Percentiles rank a stretch among this genome's conserved stretches.
These are phyloP conservation scores for Rhagonycha fulva DNA, from an alignment of 2,888 invertebrate species.

Conservation along the genomic window DNA sequence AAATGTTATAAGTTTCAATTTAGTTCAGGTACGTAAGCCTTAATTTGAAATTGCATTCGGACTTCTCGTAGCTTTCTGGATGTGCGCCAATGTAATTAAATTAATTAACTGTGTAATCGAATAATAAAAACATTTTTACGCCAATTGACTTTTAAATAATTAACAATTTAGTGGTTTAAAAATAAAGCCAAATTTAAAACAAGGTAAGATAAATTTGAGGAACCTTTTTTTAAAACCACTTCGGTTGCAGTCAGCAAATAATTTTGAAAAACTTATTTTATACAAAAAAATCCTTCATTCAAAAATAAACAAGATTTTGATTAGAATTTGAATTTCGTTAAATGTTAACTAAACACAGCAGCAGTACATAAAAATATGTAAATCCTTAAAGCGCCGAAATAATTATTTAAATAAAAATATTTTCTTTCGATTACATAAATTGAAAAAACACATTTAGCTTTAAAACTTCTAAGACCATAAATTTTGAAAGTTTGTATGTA, in stretches of 20 bases:
- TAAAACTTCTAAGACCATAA: slow-evolving; percentile 15
- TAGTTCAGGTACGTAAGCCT: not conserved
- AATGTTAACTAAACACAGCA: not conserved
- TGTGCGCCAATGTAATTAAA: slow-evolving; percentile 7
- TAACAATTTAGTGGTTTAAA: slow-evolving; percentile 3
- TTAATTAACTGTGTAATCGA: slow-evolving; percentile 13
- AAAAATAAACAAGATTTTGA: not conserved
- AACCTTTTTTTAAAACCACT: not conserved
- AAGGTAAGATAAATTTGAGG: not conserved
- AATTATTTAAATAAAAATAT: not conserved
- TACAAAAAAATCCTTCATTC: too few species aligned
- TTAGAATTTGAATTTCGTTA: not conserved
- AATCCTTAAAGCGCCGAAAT: not conserved
- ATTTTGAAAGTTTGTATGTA: slow-evolving; percentile 23
- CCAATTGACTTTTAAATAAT: not conserved
- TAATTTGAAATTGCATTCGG: not conserved
- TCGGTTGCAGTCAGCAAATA: not conserved
- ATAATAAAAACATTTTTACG: not conserved
- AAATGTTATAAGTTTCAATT: not conserved
- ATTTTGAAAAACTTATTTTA: too few species aligned
- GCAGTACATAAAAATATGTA: not conserved
- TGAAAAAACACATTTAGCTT: slow-evolving; percentile 6
- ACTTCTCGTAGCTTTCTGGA: slow-evolving; percentile 6
- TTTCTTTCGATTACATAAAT: not conserved
- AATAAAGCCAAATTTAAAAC: not conserved